phyloP scores from a whole-genome alignment of 2,113 vertebrate species.

The Elaphurus davidianus region DNA sequence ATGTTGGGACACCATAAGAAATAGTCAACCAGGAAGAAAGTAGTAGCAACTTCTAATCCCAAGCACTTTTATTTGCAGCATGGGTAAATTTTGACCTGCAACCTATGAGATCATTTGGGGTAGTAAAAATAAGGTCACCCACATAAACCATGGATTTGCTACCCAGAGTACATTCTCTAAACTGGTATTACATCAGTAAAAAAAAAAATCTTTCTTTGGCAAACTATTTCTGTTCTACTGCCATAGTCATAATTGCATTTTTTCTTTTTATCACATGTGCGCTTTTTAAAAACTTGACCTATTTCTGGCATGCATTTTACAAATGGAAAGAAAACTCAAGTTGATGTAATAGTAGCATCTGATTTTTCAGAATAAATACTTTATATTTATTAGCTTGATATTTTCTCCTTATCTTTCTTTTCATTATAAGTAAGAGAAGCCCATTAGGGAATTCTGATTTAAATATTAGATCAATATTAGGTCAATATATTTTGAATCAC shows the following conservation, averaged over 20 bases:
- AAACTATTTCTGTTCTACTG: slow-evolving; percentile 29
- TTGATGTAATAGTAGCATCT: not conserved
- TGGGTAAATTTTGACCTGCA: not conserved
- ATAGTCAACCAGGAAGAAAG: not conserved
- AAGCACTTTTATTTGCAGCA: not conserved
- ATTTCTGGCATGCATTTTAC: not conserved
- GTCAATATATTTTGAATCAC: slow-evolving; percentile 51
- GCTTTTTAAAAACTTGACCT: not conserved
- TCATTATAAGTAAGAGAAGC: slow-evolving; percentile 4
- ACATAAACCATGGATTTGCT: not conserved
- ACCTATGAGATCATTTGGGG: not conserved
- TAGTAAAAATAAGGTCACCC: not conserved
- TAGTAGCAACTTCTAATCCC: not conserved
- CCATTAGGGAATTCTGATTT: slow-evolving; percentile 20
- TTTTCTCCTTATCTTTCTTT: not conserved
- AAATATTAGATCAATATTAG: not conserved
- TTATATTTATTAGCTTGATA: not conserved
- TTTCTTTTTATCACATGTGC: not conserved
- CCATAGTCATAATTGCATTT: not conserved
- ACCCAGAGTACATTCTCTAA: not conserved
- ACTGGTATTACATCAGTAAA: not conserved
- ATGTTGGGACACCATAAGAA: not conserved
- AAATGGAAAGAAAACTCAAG: slow-evolving; percentile 26
- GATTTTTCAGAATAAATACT: not conserved
- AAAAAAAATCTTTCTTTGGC: not conserved